These are phyloP conservation scores for Rachycentron canadum DNA, from an alignment of 2,797 vertebrate genomes.

Conservation along the genomic window DNA sequence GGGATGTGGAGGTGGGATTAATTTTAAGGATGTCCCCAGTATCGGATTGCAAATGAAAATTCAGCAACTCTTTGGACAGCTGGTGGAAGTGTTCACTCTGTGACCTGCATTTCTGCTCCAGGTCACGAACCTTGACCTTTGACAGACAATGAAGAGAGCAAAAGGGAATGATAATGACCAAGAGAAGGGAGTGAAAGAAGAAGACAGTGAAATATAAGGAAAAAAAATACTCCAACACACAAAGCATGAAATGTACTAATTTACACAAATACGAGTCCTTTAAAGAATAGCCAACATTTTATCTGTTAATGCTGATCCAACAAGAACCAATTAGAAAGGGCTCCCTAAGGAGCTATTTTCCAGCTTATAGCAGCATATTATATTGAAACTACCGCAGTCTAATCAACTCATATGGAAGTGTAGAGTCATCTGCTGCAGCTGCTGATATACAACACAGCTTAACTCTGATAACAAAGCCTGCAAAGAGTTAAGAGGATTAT, in stretches of 20 bases:
- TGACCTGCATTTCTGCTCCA: slow-evolving; percentile 92
- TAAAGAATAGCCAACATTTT: slow-evolving; percentile 22
- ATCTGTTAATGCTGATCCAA: slow-evolving; percentile 53
- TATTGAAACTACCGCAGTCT: slow-evolving; percentile 39
- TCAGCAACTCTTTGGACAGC: slow-evolving; percentile 91
- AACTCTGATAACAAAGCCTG: slow-evolving; percentile 58
- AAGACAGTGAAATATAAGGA: slow-evolving; percentile 3
- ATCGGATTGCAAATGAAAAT: slow-evolving; percentile 87
- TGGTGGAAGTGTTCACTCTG: slow-evolving; percentile 93
- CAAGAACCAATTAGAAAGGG: slow-evolving; percentile 55
- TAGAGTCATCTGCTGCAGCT: slow-evolving; percentile 38
- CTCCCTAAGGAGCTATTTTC: slow-evolving; percentile 51
- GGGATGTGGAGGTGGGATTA: slow-evolving; percentile 59
- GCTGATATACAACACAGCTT: slow-evolving; percentile 48
- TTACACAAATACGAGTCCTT: slow-evolving; percentile 27
- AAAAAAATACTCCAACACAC: background rate
- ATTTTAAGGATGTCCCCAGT: slow-evolving; percentile 81
- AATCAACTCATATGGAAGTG: slow-evolving; percentile 53
- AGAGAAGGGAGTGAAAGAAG: background rate
- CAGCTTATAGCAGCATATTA: slow-evolving; percentile 42
- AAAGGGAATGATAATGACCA: background rate
- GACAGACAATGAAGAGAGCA: slow-evolving; percentile 27
- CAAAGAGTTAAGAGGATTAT: slow-evolving; percentile 64
- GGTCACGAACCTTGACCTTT: slow-evolving; percentile 92
- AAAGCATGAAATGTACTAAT: slow-evolving; percentile 20